These are phyloP conservation scores for Orius insidiosus DNA, from an alignment of 1,140 invertebrate genomes.

Conservation along the genomic window DNA sequence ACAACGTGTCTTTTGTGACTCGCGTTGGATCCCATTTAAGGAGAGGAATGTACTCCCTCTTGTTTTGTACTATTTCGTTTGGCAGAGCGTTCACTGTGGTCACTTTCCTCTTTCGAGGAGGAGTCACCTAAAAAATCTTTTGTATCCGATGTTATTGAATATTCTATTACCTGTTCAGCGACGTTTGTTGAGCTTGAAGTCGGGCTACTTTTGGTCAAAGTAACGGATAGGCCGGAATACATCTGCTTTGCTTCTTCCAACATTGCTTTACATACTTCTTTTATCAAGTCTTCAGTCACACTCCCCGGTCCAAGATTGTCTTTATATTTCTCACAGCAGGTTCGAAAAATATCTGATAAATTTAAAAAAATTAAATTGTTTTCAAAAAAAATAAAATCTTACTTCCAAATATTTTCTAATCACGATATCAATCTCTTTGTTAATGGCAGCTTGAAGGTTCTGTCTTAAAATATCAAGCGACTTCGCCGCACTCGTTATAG, in stretches of 20 bases:
- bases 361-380: conserved; percentile 27
- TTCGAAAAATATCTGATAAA: conserved; percentile 61
- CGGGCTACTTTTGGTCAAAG: conserved; percentile 24
- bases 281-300: conserved; percentile 55
- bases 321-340: conserved; percentile 61
- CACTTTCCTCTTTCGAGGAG: conserved; percentile 2
- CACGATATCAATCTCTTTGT: conserved; percentile 57
- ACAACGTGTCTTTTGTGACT: conserved; percentile 45
- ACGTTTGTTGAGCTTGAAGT: conserved; percentile 1
- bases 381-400: no score
- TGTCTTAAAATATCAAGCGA: conserved; percentile 53
- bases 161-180: conserved; percentile 8
- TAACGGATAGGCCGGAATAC: conserved; percentile 36
- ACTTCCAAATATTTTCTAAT: conserved; percentile 59
- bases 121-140: background rate
- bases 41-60: conserved; percentile 3
- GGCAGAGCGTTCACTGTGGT: background rate
- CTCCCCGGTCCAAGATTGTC: conserved; percentile 50
- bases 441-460: conserved; percentile 54
- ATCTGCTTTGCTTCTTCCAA: conserved; percentile 59
- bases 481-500: conserved; percentile 40
- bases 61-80: background rate
- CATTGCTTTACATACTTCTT: conserved; percentile 53
- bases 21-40: conserved; percentile 55
- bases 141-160: background rate